Conservation (phyloP, 1,140 invertebrate genomes). For the Drosophila albomicans region DNA sequence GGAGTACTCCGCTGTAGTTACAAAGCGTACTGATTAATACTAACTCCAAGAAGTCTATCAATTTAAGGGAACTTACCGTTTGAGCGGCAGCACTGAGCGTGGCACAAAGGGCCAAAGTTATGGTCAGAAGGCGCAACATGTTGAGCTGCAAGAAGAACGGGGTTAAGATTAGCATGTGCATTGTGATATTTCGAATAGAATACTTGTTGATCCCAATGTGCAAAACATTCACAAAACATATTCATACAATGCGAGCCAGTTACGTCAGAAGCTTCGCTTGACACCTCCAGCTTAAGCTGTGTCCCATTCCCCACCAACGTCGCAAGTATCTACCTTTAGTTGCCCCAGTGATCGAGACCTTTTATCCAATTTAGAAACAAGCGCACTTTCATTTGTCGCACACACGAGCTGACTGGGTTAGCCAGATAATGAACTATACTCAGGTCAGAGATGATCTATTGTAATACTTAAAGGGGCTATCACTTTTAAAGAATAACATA, state of each 20-base stretch:
- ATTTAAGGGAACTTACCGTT: slow-evolving; percentile 38
- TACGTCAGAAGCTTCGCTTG: slow-evolving; percentile 26
- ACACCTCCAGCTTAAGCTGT: slow-evolving; percentile 8
- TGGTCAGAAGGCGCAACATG: slow-evolving; percentile 61
- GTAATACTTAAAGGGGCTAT: neutral
- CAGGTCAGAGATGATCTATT: slow-evolving; percentile 39
- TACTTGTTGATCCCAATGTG: neutral
- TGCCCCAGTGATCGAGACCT: slow-evolving; percentile 15
- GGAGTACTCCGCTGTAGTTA: slow-evolving; percentile 60
- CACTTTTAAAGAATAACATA: neutral
- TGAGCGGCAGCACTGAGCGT: slow-evolving; percentile 59
- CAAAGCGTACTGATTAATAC: neutral
- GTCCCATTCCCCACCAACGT: neutral
- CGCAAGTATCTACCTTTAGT: slow-evolving; percentile 1
- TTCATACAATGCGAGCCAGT: slow-evolving; percentile 7
- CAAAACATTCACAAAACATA: slow-evolving; percentile 5
- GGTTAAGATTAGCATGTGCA: slow-evolving; percentile 15
- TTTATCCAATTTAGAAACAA: slow-evolving; percentile 55
- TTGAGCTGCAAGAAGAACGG: slow-evolving; percentile 48
- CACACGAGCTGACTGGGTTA: slow-evolving; percentile 13
- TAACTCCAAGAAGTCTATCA: neutral
- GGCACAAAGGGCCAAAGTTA: slow-evolving; percentile 63
- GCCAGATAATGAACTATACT: neutral
- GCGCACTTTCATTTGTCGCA: slow-evolving; percentile 46
- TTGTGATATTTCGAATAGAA: slow-evolving; percentile 1